Evolutionary conservation across 2,888 invertebrate species (phyloP).

Genomic region (Tineola bisselliella): DNA sequence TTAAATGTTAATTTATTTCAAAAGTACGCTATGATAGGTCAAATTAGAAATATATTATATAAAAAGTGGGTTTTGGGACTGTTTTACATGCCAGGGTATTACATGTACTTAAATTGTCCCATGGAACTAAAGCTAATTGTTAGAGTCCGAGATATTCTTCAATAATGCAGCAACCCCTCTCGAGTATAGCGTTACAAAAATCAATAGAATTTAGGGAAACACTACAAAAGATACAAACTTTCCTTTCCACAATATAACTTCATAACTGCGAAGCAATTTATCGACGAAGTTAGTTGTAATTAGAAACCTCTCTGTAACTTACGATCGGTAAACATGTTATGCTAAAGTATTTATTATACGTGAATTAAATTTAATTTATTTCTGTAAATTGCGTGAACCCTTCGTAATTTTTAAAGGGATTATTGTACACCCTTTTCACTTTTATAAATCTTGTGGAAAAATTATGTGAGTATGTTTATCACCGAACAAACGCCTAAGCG

Average conservation of each 20-base stretch:
- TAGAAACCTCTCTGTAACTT: background rate
- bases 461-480: too few relatives aligned
- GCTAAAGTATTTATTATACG: slow-evolving; percentile 10
- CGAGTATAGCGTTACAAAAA: slow-evolving; percentile 64
- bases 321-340: slow-evolving; percentile 13
- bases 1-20: too few relatives aligned
- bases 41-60: too few relatives aligned
- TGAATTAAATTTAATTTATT: slow-evolving; percentile 16
- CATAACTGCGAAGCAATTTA: background rate
- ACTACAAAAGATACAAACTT: slow-evolving; percentile 3
- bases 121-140: background rate
- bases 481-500: too few relatives aligned
- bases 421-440: background rate
- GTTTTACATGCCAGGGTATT: too few relatives aligned
- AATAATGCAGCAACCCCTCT: slow-evolving; percentile 43
- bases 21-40: too few relatives aligned
- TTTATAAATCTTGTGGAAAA: background rate
- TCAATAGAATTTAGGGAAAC: slow-evolving; percentile 53
- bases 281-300: background rate
- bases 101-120: background rate
- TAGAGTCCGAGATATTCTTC: background rate
- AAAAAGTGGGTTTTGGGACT: too few relatives aligned
- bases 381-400: background rate
- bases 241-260: background rate
- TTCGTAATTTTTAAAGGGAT: background rate